Evolutionary conservation across 2,888 invertebrate species (phyloP).

Genomic region (Erebia palarica): DNA sequence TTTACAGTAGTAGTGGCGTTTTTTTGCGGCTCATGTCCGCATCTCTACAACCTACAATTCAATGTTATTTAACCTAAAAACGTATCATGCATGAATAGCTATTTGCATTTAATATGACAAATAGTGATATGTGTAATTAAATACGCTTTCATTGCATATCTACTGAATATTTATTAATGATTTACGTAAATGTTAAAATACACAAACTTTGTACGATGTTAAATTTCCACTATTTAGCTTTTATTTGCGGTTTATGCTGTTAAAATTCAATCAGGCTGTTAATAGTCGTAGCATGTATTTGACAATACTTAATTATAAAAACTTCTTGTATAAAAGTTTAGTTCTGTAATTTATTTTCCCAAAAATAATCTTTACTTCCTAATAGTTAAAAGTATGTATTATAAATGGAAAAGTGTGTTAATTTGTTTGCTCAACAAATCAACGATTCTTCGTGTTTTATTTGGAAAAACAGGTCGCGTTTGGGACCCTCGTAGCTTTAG

Average conservation of each 20-base stretch:
- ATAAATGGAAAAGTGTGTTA: no score
- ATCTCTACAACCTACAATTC: background rate
- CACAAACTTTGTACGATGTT: background rate
- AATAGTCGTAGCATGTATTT: background rate
- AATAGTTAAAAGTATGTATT: no score
- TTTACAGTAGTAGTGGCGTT: no score
- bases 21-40: background rate
- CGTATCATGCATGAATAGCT: constrained; percentile 9
- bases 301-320: no score
- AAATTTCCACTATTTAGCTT: constrained; percentile 1
- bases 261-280: background rate
- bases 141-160: background rate
- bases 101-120: constrained; percentile 19
- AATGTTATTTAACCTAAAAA: constrained; percentile 1
- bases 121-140: constrained; percentile 9
- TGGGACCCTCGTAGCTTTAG: no score
- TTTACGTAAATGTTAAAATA: background rate
- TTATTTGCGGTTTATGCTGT: background rate
- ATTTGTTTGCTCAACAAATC: no score
- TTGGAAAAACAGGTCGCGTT: no score
- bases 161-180: constrained; percentile 15
- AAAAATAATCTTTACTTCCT: no score
- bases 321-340: no score
- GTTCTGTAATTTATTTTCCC: no score
- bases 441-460: no score